Evolutionary conservation across 2,888 invertebrate genomes (phyloP), one percentile per base, ranked within the genome.

Genomic region (Calliopum simillimum): DNA sequence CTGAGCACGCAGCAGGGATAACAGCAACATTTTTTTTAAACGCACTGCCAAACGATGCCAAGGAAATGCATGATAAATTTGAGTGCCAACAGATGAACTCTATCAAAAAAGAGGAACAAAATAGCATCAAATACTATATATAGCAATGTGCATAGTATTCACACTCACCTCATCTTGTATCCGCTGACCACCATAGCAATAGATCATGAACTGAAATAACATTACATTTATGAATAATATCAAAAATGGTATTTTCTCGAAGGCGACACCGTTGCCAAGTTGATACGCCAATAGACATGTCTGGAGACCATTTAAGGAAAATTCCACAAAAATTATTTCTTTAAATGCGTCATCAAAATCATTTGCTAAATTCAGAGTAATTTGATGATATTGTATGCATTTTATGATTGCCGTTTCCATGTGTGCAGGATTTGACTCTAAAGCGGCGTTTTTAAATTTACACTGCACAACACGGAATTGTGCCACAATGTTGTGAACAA

Each of bases 401-500:
- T 13, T 33, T 6, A n/a, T n/a, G n/a, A n/a, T n/a, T n/a, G n/a
- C n/a, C n/a, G n/a, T n/a, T n/a, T n/a, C n/a, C n/a, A n/a, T n/a
- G n/a, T n/a, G n/a, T n/a, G n/a, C n/a, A n/a, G n/a, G n/a, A n/a
- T n/a, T n/a, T n/a, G n/a, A n/a, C n/a, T n/a, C n/a, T n/a, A n/a
- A n/a, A n/a, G n/a, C n/a, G n/a, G n/a, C n/a, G n/a, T n/a, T n/a
- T n/a, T n/a, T n/a, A n/a, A n/a, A n/a, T n/a, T n/a, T n/a, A n/a
- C n/a, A n/a, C n/a, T n/a, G n/a, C n/a, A n/a, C n/a, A 56, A 75
- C 71, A 53, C 73, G 73, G 59, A 75, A 76, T 55, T 74, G 72
- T 8, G 71, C 76, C 0, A 65, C 41, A 2, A 74, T 66, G 33
- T 75, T 75, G 19, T 71, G 70, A 3, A 72, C 61, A 43, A 70